Conservation (phyloP, 2,888 invertebrate genomes). For the Tanaodytes sp. region DNA sequence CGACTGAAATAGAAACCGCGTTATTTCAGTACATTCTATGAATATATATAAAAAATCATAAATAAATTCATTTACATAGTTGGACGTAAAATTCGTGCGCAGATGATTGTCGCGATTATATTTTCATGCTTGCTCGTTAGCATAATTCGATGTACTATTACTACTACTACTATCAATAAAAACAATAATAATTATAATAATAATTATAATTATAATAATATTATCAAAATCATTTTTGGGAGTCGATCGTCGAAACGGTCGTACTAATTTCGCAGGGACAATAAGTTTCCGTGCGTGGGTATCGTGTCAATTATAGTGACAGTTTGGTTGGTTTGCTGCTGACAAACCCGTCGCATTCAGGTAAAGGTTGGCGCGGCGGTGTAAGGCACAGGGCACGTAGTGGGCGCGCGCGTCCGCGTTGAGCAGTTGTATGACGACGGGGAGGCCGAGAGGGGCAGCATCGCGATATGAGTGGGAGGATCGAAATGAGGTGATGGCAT, state of each 20-base stretch:
- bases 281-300: conserved; percentile 29
- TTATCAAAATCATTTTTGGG: not conserved
- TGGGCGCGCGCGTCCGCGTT: conserved; percentile 46
- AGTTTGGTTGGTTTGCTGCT: conserved; percentile 29
- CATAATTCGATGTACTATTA: too few species aligned
- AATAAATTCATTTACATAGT: too few species aligned
- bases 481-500: conserved; percentile 55
- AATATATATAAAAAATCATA: too few species aligned
- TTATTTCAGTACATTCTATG: too few species aligned
- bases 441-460: conserved; percentile 45
- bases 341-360: conserved; percentile 61
- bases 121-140: too few species aligned
- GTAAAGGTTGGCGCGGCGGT: conserved; percentile 65
- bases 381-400: conserved; percentile 64
- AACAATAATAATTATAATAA: too few species aligned
- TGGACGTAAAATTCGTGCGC: too few species aligned
- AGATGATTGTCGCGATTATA: too few species aligned
- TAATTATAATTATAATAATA: too few species aligned
- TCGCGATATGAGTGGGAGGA: conserved; percentile 54
- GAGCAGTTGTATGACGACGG: conserved; percentile 43
- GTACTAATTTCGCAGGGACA: conserved; percentile 20
- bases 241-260: conserved; percentile 4
- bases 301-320: conserved; percentile 45
- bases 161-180: too few species aligned
- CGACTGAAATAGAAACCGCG: too few species aligned